These are phyloP conservation scores for Tribolium madens DNA, from an alignment of 1,140 invertebrate species.

Conservation along the genomic window DNA sequence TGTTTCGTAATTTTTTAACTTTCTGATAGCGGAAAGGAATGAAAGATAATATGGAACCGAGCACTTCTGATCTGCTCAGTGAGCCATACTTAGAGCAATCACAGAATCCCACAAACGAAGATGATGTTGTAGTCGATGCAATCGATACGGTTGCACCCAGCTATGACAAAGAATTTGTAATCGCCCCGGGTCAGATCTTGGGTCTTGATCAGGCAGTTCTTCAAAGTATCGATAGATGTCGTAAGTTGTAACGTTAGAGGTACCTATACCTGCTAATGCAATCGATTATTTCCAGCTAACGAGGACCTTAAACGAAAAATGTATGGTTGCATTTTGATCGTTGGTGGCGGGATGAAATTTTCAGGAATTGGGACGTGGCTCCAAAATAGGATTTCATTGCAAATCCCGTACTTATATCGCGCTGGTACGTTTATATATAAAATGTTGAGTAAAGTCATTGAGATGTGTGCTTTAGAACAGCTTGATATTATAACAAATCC, in stretches of 20 bases:
- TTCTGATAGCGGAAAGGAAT: constrained; percentile 69
- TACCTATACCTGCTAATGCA: constrained; percentile 26
- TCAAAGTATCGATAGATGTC: constrained; percentile 91
- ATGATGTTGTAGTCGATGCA: constrained; percentile 85
- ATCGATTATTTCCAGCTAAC: constrained; percentile 66
- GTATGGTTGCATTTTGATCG: constrained; percentile 92
- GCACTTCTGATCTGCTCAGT: constrained; percentile 59
- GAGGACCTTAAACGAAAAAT: constrained; percentile 95
- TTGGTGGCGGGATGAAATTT: constrained; percentile 92
- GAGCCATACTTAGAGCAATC: constrained; percentile 64
- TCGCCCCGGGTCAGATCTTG: constrained; percentile 82
- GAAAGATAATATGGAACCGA: constrained; percentile 74
- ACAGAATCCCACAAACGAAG: constrained; percentile 71
- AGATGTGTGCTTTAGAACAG: constrained; percentile 71
- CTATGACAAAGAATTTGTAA: constrained; percentile 73
- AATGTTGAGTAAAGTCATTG: background rate
- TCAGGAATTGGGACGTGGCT: constrained; percentile 89
- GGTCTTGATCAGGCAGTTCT: constrained; percentile 91
- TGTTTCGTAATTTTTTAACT: constrained; percentile 50
- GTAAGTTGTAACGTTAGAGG: constrained; percentile 66
- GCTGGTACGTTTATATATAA: constrained; percentile 67
- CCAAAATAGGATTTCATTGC: constrained; percentile 85
- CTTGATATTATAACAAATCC: constrained; percentile 85
- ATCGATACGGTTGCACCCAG: constrained; percentile 70
- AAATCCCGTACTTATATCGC: constrained; percentile 84